phyloP scores from a whole-genome alignment of 1,140 invertebrate genomes.

The Pantala flavescens region DNA sequence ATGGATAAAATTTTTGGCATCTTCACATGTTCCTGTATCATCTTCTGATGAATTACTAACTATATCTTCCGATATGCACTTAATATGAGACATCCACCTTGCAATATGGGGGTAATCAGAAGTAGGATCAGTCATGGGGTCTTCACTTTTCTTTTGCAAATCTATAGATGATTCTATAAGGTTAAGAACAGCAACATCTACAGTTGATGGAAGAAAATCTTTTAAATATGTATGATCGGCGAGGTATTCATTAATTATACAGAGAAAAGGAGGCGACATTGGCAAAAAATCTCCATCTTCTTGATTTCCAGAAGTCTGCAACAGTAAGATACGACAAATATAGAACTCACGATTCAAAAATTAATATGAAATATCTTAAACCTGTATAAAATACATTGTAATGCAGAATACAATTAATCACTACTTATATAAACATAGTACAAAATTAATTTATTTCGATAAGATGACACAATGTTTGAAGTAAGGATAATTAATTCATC shows the following conservation, averaged over 20 bases:
- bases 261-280: neutral
- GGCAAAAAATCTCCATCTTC: no score
- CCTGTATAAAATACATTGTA: no score
- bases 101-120: neutral
- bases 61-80: neutral
- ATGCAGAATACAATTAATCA: no score
- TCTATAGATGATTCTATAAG: neutral
- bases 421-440: no score
- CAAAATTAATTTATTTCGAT: no score
- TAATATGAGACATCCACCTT: neutral
- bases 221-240: neutral
- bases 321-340: no score
- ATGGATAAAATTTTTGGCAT: neutral
- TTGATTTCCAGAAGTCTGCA: no score
- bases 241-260: neutral
- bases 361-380: no score
- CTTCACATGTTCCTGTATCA: neutral
- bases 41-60: neutral
- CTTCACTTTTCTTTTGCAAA: neutral
- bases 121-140: neutral
- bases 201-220: neutral
- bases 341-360: no score
- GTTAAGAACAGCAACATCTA: neutral
- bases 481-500: no score
- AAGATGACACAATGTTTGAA: no score